phyloP scores from a whole-genome alignment of 2,888 invertebrate species.

The Nemapogon koenigi region DNA sequence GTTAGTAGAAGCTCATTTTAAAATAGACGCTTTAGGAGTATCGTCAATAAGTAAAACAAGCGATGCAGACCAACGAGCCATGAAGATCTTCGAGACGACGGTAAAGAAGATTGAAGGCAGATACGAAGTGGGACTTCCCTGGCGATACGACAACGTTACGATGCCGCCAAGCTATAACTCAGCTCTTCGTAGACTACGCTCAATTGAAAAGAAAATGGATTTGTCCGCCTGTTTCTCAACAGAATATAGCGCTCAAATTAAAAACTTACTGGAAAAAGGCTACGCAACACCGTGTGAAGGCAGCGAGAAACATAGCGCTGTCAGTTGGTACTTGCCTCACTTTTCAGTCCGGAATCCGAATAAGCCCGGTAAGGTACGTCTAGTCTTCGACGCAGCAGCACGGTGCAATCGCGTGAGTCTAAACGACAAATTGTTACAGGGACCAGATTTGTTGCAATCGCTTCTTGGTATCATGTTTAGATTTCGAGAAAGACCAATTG shows the following conservation, averaged over 20 bases:
- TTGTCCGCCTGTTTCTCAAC: background rate
- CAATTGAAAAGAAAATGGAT: slow-evolving; percentile 3
- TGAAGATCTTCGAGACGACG: background rate
- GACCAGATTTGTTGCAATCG: slow-evolving; percentile 17
- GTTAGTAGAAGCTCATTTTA: background rate
- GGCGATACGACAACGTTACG: background rate
- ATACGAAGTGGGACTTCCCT: slow-evolving; percentile 5
- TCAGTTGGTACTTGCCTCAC: slow-evolving; percentile 10
- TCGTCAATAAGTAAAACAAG: background rate
- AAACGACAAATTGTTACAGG: slow-evolving; percentile 12
- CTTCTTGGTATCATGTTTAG: slow-evolving; percentile 17
- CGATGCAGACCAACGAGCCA: background rate
- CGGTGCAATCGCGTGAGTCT: slow-evolving; percentile 1
- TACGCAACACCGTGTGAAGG: background rate
- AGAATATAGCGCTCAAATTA: slow-evolving; percentile 1
- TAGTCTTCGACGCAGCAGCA: slow-evolving; percentile 11
- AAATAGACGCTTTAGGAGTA: background rate
- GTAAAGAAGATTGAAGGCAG: background rate
- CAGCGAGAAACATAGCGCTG: background rate
- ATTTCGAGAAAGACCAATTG: slow-evolving; percentile 14
- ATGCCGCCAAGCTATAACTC: background rate
- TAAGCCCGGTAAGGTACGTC: slow-evolving; percentile 8
- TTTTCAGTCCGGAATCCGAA: slow-evolving; percentile 10
- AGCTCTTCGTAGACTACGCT: background rate
- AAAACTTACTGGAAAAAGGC: slow-evolving; percentile 1